These are phyloP conservation scores for Chelonoidis abingdonii DNA, from an alignment of 2,113 vertebrate species.

Conservation along the genomic window DNA sequence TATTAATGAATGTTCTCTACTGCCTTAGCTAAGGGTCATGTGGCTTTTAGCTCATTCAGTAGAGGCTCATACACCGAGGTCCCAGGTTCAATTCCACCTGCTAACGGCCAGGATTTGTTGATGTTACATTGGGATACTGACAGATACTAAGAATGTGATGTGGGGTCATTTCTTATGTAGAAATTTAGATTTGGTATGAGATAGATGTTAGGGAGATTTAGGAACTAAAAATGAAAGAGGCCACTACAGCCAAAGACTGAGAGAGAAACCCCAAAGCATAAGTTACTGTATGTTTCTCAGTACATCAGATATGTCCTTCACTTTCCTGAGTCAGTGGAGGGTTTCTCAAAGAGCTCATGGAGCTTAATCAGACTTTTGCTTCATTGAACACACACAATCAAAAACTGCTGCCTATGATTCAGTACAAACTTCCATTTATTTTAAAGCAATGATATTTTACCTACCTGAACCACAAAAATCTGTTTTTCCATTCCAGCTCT, in stretches of 20 bases:
- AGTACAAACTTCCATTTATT: background rate
- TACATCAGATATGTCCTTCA: background rate
- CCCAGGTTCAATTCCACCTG: no score
- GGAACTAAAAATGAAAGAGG: background rate
- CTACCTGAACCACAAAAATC: background rate
- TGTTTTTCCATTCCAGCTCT: background rate
- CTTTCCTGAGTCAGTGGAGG: background rate
- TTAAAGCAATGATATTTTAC: background rate
- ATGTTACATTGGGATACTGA: background rate
- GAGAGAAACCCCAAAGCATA: background rate
- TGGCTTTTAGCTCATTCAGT: no score
- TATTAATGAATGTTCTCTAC: no score
- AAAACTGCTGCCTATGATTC: background rate
- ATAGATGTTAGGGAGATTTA: background rate
- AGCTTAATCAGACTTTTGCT: background rate
- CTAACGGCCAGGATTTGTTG: no score
- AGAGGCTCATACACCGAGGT: no score
- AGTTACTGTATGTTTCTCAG: background rate
- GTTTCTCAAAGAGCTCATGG: background rate
- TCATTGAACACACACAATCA: background rate
- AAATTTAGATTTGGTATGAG: background rate
- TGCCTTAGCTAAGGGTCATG: no score
- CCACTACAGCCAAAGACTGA: background rate
- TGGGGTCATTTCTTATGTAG: accelerated
- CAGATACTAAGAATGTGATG: background rate